These are phyloP conservation scores for Drepanosiphum platanoidis DNA, from an alignment of 2,888 invertebrate species.

Conservation along the genomic window DNA sequence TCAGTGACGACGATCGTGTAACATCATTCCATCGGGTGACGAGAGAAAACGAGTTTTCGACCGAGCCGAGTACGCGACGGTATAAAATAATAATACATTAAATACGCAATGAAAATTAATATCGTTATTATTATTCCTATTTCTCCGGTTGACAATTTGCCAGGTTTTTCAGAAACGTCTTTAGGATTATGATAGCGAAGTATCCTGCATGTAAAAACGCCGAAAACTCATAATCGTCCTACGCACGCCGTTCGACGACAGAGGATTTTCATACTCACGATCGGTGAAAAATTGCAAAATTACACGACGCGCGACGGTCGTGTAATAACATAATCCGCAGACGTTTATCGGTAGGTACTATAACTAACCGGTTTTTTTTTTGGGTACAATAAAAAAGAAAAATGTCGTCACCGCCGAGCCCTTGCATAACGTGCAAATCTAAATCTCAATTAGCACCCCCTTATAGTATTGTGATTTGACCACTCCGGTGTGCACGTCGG, in stretches of 20 bases:
- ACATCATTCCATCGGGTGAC: neutral
- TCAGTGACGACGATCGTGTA: neutral
- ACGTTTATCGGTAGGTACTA: neutral
- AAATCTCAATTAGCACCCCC: conserved; percentile 52
- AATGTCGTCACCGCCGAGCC: neutral
- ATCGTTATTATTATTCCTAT: neutral
- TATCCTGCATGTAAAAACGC: neutral
- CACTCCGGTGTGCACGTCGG: neutral
- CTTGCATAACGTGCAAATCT: conserved; percentile 39
- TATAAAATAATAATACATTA: too few species aligned
- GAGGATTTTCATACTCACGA: neutral
- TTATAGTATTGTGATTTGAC: conserved; percentile 6
- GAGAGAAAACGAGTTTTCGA: conserved; percentile 41
- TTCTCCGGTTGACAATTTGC: neutral
- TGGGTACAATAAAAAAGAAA: neutral
- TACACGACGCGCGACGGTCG: neutral
- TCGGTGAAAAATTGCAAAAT: neutral
- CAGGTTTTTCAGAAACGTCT: neutral
- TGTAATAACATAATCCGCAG: neutral
- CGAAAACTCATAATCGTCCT: neutral
- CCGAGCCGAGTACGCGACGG: neutral
- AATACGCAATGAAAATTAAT: neutral
- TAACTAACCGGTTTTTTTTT: conserved; percentile 20
- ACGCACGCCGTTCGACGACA: neutral
- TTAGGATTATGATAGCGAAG: neutral